Conservation (phyloP, 2,888 invertebrate genomes). For the Ophonus ardosiacus region DNA sequence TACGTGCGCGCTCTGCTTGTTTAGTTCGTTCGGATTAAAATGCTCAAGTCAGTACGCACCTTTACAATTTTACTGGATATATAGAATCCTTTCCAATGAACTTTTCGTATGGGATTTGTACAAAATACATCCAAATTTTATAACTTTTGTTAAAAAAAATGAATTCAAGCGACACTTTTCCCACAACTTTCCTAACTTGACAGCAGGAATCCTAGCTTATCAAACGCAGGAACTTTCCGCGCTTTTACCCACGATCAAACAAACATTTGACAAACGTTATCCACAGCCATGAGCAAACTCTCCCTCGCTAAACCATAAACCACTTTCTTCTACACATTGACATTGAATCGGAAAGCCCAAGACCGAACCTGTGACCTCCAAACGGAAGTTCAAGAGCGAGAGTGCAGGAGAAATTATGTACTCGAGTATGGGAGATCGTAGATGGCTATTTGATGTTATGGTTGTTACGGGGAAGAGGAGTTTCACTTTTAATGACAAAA, state of each 20-base stretch:
- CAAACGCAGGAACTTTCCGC: conserved; percentile 41
- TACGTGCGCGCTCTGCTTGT: too few relatives aligned
- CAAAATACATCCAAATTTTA: too few relatives aligned
- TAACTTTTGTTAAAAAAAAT: not conserved
- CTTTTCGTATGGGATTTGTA: too few relatives aligned
- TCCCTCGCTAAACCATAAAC: conserved; percentile 41
- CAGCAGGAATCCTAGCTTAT: conserved; percentile 17
- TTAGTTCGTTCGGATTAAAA: too few relatives aligned
- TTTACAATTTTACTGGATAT: too few relatives aligned
- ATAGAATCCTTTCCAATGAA: too few relatives aligned
- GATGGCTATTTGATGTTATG: not conserved
- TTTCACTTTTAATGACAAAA: not conserved
- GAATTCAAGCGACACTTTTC: not conserved
- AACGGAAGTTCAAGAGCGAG: conserved; percentile 55
- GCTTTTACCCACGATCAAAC: conserved; percentile 8
- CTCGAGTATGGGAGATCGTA: not conserved
- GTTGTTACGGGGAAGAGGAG: not conserved
- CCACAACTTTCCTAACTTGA: conserved; percentile 28
- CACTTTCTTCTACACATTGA: conserved; percentile 57
- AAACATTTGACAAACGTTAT: conserved; percentile 32
- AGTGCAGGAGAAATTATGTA: conserved; percentile 9
- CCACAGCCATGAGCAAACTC: conserved; percentile 27
- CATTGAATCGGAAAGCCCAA: conserved; percentile 41
- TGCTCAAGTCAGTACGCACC: too few relatives aligned
- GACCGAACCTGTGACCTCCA: conserved; percentile 52